Conservation (phyloP, 2,113 vertebrate genomes). For the Rhinoderma darwinii region DNA sequence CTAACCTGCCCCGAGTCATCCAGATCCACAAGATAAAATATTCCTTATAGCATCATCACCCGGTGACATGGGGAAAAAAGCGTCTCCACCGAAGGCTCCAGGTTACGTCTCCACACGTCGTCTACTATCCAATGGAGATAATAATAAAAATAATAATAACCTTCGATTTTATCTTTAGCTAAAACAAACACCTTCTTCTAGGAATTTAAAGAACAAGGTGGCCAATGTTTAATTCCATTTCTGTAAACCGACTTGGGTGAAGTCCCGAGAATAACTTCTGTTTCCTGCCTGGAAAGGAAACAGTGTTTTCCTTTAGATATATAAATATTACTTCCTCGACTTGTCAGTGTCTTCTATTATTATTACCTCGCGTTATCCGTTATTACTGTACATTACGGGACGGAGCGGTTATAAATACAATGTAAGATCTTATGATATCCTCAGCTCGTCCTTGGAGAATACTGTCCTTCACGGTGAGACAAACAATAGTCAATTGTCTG, state of each 20-base stretch:
- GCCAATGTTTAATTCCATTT: slow-evolving; percentile 72
- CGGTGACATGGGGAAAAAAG: background rate
- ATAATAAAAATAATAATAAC: slow-evolving; percentile 63
- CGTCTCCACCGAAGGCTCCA: background rate
- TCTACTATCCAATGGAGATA: slow-evolving; percentile 63
- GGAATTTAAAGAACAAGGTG: slow-evolving; percentile 66
- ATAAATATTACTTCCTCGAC: slow-evolving; percentile 74
- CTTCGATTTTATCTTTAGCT: slow-evolving; percentile 74
- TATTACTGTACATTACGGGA: background rate
- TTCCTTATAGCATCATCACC: background rate
- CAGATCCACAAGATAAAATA: background rate
- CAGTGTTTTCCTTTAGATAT: slow-evolving; percentile 72
- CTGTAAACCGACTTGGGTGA: slow-evolving; percentile 60
- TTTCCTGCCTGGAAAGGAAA: slow-evolving; percentile 77
- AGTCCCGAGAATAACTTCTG: slow-evolving; percentile 74
- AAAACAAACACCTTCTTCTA: slow-evolving; percentile 72
- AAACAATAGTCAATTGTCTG: background rate
- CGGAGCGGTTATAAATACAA: background rate
- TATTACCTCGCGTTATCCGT: background rate
- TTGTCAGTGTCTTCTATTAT: slow-evolving; percentile 65
- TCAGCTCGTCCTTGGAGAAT: background rate
- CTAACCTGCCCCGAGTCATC: slow-evolving; percentile 5
- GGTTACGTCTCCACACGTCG: slow-evolving; percentile 61
- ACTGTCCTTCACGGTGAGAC: background rate
- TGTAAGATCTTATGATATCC: too few relatives aligned